These are phyloP conservation scores for Tetramorium alpestre DNA, from an alignment of 1,140 invertebrate species.

Conservation along the genomic window DNA sequence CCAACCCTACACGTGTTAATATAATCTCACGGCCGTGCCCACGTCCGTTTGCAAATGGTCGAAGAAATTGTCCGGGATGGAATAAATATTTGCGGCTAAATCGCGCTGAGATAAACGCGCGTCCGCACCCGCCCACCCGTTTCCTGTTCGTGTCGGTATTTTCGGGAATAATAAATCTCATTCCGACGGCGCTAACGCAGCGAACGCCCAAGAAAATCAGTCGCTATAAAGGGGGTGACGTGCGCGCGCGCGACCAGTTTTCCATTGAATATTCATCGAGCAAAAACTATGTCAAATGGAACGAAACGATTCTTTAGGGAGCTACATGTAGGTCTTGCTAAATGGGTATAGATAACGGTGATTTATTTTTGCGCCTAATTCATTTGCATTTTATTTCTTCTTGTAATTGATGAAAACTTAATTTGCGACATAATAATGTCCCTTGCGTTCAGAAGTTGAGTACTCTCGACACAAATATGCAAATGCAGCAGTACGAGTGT, in stretches of 20 bases:
- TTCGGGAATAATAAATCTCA: constrained; percentile 58
- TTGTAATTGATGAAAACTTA: constrained; percentile 9
- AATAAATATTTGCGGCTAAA: constrained; percentile 50
- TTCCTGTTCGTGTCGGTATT: constrained; percentile 6
- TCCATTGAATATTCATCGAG: constrained; percentile 50
- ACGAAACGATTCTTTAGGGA: constrained; percentile 9
- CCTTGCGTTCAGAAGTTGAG: neutral
- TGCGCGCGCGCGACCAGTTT: neutral
- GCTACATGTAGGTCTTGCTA: neutral
- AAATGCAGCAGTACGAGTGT: neutral
- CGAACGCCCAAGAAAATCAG: constrained; percentile 4
- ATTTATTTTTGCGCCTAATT: constrained; percentile 15
- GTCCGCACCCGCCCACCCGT: neutral
- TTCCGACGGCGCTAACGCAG: constrained; percentile 2
- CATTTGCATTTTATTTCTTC: constrained; percentile 38
- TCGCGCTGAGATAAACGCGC: constrained; percentile 47
- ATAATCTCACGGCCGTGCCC: neutral
- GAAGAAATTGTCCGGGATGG: constrained; percentile 14
- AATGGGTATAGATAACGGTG: neutral
- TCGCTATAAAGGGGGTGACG: constrained; percentile 6
- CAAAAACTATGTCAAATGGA: constrained; percentile 49
- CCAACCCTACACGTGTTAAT: neutral
- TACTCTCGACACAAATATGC: neutral
- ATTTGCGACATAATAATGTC: neutral
- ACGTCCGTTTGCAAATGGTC: neutral